phyloP scores from a whole-genome alignment of 1,140 invertebrate genomes.

The Metopolophium dirhodum region DNA sequence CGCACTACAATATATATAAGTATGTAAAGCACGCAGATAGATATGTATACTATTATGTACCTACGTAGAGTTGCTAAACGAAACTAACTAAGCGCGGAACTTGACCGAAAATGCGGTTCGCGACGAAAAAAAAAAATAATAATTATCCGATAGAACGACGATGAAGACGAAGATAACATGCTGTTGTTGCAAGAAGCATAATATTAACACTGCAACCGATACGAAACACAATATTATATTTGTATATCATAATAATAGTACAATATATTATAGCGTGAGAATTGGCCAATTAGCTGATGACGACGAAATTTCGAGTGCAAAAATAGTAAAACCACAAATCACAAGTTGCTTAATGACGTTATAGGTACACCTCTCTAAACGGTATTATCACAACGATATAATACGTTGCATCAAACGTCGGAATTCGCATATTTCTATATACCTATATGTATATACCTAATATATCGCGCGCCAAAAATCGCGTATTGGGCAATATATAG shows the following conservation, averaged over 20 bases:
- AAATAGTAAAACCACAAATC: constrained; percentile 5
- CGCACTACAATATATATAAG: not conserved
- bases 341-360: not conserved
- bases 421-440: not conserved
- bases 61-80: not conserved
- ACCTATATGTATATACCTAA: not conserved
- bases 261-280: not conserved
- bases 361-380: not conserved
- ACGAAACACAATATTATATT: not conserved
- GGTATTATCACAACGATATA: not conserved
- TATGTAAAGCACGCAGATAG: not conserved
- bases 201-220: not conserved
- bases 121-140: not conserved
- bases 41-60: not conserved
- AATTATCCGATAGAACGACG: not conserved
- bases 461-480: not conserved
- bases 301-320: not conserved
- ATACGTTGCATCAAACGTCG: not conserved
- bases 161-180: not conserved
- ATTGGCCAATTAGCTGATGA: not conserved
- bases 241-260: not conserved
- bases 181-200: not conserved
- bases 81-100: not conserved
- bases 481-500: not conserved
- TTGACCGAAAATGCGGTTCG: not conserved